These are phyloP conservation scores for Chrysolina oricalcia DNA, from an alignment of 2,888 invertebrate species.

Conservation along the genomic window DNA sequence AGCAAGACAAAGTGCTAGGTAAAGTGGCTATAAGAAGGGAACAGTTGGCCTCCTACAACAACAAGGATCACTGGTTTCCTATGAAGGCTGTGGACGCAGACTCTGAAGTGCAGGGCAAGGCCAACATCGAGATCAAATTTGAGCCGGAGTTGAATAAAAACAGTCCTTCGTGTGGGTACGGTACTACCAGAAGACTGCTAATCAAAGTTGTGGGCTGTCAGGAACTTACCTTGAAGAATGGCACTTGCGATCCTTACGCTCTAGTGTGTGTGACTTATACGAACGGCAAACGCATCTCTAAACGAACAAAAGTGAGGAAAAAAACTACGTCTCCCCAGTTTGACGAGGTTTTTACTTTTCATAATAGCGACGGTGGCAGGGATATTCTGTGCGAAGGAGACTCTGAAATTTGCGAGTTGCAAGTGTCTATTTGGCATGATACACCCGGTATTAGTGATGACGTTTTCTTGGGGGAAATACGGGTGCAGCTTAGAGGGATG, in stretches of 20 bases:
- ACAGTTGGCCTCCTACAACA: constrained; percentile 89
- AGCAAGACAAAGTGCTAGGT: constrained; percentile 88
- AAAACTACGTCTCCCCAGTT: constrained; percentile 93
- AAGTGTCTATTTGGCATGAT: constrained; percentile 91
- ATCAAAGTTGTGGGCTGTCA: constrained; percentile 85
- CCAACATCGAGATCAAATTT: constrained; percentile 86
- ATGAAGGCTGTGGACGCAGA: constrained; percentile 89
- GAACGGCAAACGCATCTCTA: constrained; percentile 85
- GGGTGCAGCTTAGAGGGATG: constrained; percentile 83
- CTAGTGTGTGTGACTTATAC: constrained; percentile 83
- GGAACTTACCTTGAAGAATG: constrained; percentile 91
- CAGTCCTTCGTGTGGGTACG: constrained; percentile 69
- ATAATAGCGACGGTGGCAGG: constrained; percentile 73
- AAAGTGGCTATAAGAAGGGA: constrained; percentile 92
- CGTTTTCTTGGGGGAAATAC: constrained; percentile 91
- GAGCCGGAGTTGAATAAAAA: constrained; percentile 74
- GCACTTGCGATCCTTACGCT: constrained; percentile 93
- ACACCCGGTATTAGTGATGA: constrained; percentile 84
- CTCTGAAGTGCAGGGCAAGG: constrained; percentile 93
- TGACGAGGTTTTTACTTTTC: constrained; percentile 89
- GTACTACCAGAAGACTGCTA: constrained; percentile 70
- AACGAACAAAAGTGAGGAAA: constrained; percentile 88
- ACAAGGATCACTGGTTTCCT: constrained; percentile 95
- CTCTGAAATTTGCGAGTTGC: constrained; percentile 85
- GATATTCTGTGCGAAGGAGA: constrained; percentile 70